These are phyloP conservation scores for Pagrus major DNA, from an alignment of 2,113 vertebrate genomes.

Conservation along the genomic window DNA sequence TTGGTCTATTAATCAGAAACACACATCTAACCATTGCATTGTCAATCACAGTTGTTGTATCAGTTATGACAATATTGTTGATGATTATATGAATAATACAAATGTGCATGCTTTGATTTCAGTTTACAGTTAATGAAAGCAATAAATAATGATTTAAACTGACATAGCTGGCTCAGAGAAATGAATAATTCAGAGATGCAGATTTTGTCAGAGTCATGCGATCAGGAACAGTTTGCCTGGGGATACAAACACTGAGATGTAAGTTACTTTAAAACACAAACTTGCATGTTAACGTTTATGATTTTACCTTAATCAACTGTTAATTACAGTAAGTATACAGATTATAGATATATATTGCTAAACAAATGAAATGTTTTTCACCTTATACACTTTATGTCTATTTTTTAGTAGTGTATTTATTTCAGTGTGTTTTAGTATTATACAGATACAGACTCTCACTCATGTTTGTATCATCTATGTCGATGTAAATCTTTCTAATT, in stretches of 20 bases:
- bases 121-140: constrained; percentile 34
- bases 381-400: too few species aligned
- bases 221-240: constrained; percentile 23
- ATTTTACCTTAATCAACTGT: neutral
- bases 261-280: neutral
- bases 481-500: neutral
- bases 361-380: too few species aligned
- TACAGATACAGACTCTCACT: too few species aligned
- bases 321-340: neutral
- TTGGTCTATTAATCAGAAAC: neutral
- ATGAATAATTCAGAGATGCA: constrained; percentile 39
- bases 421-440: too few species aligned
- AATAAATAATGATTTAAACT: constrained; percentile 26
- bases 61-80: constrained; percentile 14
- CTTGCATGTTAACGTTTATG: neutral
- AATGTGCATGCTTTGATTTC: constrained; percentile 23
- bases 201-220: constrained; percentile 10
- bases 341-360: too few species aligned
- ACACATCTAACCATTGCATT: neutral
- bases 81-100: constrained; percentile 36
- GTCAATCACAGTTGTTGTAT: constrained; percentile 14
- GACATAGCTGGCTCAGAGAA: constrained; percentile 6
- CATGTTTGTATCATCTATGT: too few species aligned
- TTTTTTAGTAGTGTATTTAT: too few species aligned
- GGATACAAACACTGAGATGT: constrained; percentile 13